These are phyloP conservation scores for Chascanopsetta lugubris DNA, from an alignment of 2,113 vertebrate genomes.

Conservation along the genomic window DNA sequence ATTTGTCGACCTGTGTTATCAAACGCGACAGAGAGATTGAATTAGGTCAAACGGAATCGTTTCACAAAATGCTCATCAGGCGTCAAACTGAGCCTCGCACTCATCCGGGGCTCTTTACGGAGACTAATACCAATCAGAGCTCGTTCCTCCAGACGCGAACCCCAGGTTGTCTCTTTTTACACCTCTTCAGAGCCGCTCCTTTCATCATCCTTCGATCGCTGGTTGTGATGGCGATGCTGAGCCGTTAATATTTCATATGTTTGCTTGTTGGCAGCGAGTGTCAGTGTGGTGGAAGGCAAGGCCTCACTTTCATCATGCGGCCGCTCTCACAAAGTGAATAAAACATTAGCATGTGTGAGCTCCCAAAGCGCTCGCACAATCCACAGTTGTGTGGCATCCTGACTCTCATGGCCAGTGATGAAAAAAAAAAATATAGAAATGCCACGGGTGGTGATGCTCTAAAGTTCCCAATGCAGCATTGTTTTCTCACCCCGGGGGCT, in stretches of 20 bases:
- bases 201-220: conserved; percentile 57
- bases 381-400: conserved; percentile 67
- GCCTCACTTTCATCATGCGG: conserved; percentile 67
- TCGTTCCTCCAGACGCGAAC: neutral
- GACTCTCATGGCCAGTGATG: conserved; percentile 61
- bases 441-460: conserved; percentile 67
- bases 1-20: conserved; percentile 43
- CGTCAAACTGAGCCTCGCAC: conserved; percentile 19
- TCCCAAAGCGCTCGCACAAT: conserved; percentile 37
- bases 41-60: conserved; percentile 53
- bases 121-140: conserved; percentile 1
- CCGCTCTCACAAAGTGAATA: conserved; percentile 78
- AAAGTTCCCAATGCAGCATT: conserved; percentile 68
- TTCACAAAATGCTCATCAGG: conserved; percentile 45
- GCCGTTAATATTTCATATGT: conserved; percentile 80
- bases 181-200: conserved; percentile 33
- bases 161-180: neutral
- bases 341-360: conserved; percentile 76
- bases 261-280: conserved; percentile 71
- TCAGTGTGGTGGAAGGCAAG: conserved; percentile 66
- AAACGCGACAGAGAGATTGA: conserved; percentile 37
- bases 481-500: conserved; percentile 63
- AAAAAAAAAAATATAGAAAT: conserved; percentile 47
- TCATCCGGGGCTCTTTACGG: neutral
- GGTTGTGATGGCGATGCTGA: conserved; percentile 50